Percentiles rank a stretch among this genome's conserved stretches.
Evolutionary conservation across 2,113 vertebrate species (phyloP).

Genomic region (Ramphastos sulfuratus): DNA sequence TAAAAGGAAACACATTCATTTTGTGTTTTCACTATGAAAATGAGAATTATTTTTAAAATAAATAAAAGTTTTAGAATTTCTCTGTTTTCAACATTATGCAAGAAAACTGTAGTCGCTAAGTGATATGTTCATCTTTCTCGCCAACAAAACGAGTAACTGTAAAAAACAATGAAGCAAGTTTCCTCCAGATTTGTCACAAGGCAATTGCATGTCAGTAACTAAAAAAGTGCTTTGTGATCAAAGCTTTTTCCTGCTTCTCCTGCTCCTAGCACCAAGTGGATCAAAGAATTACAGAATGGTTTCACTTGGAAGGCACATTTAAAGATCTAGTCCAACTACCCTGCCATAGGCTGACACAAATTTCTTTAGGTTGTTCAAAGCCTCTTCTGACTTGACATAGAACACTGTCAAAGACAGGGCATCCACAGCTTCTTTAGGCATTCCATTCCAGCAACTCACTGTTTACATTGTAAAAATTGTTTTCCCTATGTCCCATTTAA

Average conservation of each 20-base stretch:
- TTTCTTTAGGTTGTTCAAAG: neutral
- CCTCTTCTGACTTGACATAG: neutral
- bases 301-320: neutral
- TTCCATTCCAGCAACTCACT: neutral
- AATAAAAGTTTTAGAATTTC: neutral
- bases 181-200: neutral
- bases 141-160: neutral
- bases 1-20: neutral
- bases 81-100: neutral
- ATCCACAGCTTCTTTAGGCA: neutral
- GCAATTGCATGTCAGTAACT: neutral
- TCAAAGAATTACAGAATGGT: neutral
- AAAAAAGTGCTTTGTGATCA: neutral
- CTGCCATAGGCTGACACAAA: neutral
- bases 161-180: neutral
- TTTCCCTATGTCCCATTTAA: neutral
- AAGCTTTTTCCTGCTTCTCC: neutral
- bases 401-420: neutral
- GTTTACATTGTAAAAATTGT: rapidly evolving
- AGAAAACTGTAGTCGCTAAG: neutral
- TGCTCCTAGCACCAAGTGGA: no score
- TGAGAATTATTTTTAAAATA: neutral
- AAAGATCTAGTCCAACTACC: neutral
- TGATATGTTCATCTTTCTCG: neutral
- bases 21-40: neutral